Evolutionary conservation across 2,113 vertebrate species (phyloP).

Genomic region (Syngnathus floridae): DNA sequence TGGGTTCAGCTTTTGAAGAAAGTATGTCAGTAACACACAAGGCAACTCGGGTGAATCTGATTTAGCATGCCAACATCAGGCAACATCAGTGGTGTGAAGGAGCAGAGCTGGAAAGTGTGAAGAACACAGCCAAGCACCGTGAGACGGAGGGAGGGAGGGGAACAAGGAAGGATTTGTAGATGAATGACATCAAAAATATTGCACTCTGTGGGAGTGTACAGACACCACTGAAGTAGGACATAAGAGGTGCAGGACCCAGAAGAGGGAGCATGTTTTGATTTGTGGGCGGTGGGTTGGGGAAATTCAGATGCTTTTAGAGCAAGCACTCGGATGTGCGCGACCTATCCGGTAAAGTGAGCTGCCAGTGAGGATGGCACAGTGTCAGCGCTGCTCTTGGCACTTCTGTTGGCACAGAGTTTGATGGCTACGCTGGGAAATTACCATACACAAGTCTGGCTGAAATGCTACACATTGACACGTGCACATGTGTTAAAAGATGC

Average conservation of each 20-base stretch:
- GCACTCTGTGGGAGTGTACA: constrained; percentile 29
- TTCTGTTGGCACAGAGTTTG: constrained; percentile 52
- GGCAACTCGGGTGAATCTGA: constrained; percentile 14
- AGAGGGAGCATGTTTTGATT: constrained; percentile 23
- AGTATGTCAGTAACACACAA: constrained; percentile 30
- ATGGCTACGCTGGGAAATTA: constrained; percentile 22
- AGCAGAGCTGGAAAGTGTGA: constrained; percentile 23
- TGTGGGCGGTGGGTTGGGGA: constrained; percentile 13
- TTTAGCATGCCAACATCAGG: constrained; percentile 42
- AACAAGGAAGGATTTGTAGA: constrained; percentile 19
- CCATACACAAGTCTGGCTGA: constrained; percentile 25
- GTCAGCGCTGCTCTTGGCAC: constrained; percentile 14
- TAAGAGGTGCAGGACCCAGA: constrained; percentile 23
- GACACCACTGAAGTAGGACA: constrained; percentile 33
- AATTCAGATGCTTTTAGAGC: constrained; percentile 28
- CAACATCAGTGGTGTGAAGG: constrained; percentile 17
- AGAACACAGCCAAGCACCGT: constrained; percentile 29
- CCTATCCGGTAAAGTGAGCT: constrained; percentile 42
- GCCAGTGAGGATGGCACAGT: constrained; percentile 27
- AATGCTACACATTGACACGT: constrained; percentile 34
- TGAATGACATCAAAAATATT: constrained; percentile 7
- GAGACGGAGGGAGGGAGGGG: constrained; percentile 18
- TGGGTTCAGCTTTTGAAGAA: constrained; percentile 30
- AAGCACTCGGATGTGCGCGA: constrained; percentile 16
- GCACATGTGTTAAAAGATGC: constrained; percentile 16